Evolutionary conservation across 2,113 vertebrate species (phyloP).

Genomic region (zebrafish (Danio rerio)): GRCz12tu NC_133191.1:1402501-1403000

Average conservation of each 20-base stretch:
- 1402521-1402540: too few species aligned
- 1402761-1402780: constrained; percentile 4
- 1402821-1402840: constrained; percentile 12
- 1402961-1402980: neutral
- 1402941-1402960: neutral
- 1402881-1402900: constrained; percentile 7
- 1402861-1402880: neutral
- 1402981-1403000: too few species aligned
- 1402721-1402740: constrained; percentile 11
- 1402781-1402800: constrained; percentile 39
- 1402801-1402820: constrained; percentile 64
- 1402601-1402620: neutral
- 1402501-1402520: too few species aligned
- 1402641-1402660: neutral
- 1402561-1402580: neutral
- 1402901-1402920: constrained; percentile 4
- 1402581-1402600: neutral
- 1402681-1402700: constrained; percentile 7
- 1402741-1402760: constrained; percentile 39
- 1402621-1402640: constrained; percentile 23
- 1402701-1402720: constrained; percentile 12
- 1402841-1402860: neutral
- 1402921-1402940: neutral
- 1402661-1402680: neutral
- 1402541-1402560: too few species aligned